Conservation (phyloP, 1,140 invertebrate species). For the Saccostrea glomerata region DNA sequence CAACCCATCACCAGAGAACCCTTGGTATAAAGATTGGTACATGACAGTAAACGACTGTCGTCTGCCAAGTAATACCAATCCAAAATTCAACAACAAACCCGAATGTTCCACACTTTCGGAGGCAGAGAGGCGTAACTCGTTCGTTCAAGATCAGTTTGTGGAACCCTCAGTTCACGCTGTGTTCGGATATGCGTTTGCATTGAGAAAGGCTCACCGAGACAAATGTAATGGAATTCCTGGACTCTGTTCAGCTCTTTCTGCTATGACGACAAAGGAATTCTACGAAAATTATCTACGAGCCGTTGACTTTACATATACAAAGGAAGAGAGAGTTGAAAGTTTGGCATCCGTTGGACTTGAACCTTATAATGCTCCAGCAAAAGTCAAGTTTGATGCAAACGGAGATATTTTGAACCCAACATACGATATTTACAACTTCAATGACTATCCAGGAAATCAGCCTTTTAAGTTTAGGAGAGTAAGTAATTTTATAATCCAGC, state of each 20-base stretch:
- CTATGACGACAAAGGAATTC: slow-evolving; percentile 75
- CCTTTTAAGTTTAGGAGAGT: slow-evolving; percentile 70
- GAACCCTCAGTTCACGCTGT: slow-evolving; percentile 78
- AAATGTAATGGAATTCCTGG: slow-evolving; percentile 73
- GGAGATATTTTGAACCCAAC: slow-evolving; percentile 70
- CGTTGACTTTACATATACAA: slow-evolving; percentile 75
- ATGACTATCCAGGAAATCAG: slow-evolving; percentile 62
- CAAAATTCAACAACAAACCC: slow-evolving; percentile 41
- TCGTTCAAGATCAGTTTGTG: slow-evolving; percentile 75
- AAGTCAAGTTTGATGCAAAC: slow-evolving; percentile 73
- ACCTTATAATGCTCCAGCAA: slow-evolving; percentile 74
- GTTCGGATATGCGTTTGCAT: slow-evolving; percentile 77
- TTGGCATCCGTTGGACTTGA: slow-evolving; percentile 75
- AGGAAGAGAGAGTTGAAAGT: slow-evolving; percentile 72
- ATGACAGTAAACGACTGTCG: slow-evolving; percentile 69
- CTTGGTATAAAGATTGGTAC: slow-evolving; percentile 78
- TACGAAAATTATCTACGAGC: slow-evolving; percentile 76
- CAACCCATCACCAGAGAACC: slow-evolving; percentile 71
- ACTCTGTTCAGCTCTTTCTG: slow-evolving; percentile 70
- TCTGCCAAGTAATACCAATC: slow-evolving; percentile 53
- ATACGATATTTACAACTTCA: slow-evolving; percentile 75
- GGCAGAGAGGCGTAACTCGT: slow-evolving; percentile 57
- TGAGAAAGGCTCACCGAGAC: slow-evolving; percentile 75
- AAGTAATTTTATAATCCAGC: slow-evolving; percentile 3
- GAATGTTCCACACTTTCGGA: slow-evolving; percentile 54